Base-by-base conservation (phyloP, 2,888 invertebrate species). In the Eilema caniola region DNA sequence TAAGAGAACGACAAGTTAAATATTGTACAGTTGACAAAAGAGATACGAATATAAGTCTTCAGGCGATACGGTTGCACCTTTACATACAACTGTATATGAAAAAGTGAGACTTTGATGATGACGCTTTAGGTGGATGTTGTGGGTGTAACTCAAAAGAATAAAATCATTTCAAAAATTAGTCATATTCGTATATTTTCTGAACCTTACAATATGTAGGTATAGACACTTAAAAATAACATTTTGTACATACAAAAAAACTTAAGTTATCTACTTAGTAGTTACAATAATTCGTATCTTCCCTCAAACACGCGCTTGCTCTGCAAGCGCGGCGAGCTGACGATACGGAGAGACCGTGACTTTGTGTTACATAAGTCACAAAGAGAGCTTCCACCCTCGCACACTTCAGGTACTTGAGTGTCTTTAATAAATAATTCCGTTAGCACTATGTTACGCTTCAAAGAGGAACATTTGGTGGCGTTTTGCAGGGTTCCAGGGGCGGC, bases 401-500 rank as follows among this genome's bases (percentile, higher is more conserved):
- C 90, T 89, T 95, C 95, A 95, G 95, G 95, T 95, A 95, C 95
- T 90, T 89, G 92, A 92, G 93, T 92, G 91, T 92, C 92, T 91
- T 83, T 90, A 89, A 90, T 89, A 90, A 92, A 90, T 91, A 90
- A 89, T 84, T 85, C 89, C 86, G 77, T 77, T 67, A 70, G 59
- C 72, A 80, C 75, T 81, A 72, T 69, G 69, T 73, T 56, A 73
- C 70, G 66, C 66, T 79, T 95, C 95, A 95, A 71, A 95, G 92
- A 66, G 95, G 95, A 83, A 94, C 93, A 77, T 94, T 94, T 2
- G 95, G 95, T 47, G 95, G 95, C 69, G 95, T 96, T 93, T 91
- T 96, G 94, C 92, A 96, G 83, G 92, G 96, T 92, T 93, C 96
- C 85, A 91, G 95, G 71, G 92, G 95, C 78, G 91, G 95, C 85